A percentile compares a stretch with the other conserved stretches of the same genome.
Conservation (phyloP, 35 echinoderm and acorn worm species). For the Lytechinus variegatus region DNA sequence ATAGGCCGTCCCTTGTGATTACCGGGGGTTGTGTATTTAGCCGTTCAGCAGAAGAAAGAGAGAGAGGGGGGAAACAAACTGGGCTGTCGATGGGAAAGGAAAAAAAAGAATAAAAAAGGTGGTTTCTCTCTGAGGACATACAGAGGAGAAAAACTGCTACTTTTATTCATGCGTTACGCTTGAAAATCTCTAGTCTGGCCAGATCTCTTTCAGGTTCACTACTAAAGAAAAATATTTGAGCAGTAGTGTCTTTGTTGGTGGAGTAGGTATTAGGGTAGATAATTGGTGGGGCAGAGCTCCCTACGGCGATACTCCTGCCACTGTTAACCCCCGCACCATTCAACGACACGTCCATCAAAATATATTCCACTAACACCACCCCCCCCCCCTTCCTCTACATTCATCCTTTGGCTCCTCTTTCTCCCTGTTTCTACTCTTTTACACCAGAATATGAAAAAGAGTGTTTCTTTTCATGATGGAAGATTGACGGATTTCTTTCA, state of each 20-base stretch:
- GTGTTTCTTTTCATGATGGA: neutral
- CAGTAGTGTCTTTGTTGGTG: slow-evolving; percentile 80
- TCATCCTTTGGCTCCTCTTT: neutral
- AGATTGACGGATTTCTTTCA: slow-evolving; percentile 82
- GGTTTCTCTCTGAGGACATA: neutral
- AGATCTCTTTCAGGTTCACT: slow-evolving; percentile 80
- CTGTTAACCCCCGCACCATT: slow-evolving; percentile 51
- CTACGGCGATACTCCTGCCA: slow-evolving; percentile 52
- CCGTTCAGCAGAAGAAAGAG: slow-evolving; percentile 29
- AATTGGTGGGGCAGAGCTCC: slow-evolving; percentile 73
- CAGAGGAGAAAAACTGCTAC: slow-evolving; percentile 36
- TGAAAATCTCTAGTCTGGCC: slow-evolving; percentile 59
- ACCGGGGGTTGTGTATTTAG: slow-evolving; percentile 67
- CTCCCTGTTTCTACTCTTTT: neutral
- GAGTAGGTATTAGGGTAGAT: slow-evolving; percentile 72
- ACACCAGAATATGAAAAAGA: neutral
- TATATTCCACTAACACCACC: neutral
- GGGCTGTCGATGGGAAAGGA: slow-evolving; percentile 15
- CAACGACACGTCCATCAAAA: slow-evolving; percentile 61
- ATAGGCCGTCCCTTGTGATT: slow-evolving; percentile 66
- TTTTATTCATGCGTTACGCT: slow-evolving; percentile 41
- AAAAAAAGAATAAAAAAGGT: slow-evolving; percentile 25
- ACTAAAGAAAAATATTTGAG: slow-evolving; percentile 87
- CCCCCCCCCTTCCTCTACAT: slow-evolving; percentile 34
- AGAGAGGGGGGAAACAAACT: neutral